Percentiles rank a stretch among this genome's conserved stretches.
These are phyloP conservation scores for Menidia beryllina DNA, from an alignment of 2,113 vertebrate species.

Conservation along the genomic window DNA sequence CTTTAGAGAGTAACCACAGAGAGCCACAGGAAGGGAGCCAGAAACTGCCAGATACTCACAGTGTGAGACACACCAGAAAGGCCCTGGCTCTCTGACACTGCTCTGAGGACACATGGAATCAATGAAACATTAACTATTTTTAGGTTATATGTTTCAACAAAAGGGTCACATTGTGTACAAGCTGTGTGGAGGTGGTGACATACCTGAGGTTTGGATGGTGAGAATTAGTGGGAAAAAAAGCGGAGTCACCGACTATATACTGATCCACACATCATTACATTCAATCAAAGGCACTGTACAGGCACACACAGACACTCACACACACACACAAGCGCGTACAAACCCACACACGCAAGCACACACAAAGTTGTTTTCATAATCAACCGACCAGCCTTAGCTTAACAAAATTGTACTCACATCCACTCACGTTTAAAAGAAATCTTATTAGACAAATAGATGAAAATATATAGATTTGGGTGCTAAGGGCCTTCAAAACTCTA, in stretches of 20 bases:
- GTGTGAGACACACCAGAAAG: background rate
- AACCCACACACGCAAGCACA: background rate
- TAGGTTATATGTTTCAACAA: background rate
- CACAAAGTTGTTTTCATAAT: conserved; percentile 7
- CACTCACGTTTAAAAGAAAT: background rate
- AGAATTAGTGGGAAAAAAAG: too few species aligned
- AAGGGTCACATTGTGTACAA: background rate
- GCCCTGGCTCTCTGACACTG: background rate
- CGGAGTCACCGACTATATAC: too few species aligned
- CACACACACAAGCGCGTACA: too few species aligned
- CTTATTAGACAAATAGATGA: background rate
- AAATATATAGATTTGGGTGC: conserved; percentile 1
- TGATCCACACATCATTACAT: background rate
- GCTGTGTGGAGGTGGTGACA: background rate
- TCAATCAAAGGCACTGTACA: conserved; percentile 9
- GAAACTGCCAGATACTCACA: background rate
- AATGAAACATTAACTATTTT: background rate
- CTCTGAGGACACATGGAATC: background rate
- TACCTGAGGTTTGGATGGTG: too few species aligned
- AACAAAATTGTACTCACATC: background rate
- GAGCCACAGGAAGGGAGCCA: conserved; percentile 14
- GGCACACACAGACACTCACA: background rate
- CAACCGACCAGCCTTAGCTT: background rate
- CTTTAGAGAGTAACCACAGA: background rate
- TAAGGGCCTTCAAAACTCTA: background rate